phyloP scores from a whole-genome alignment of 2,113 vertebrate genomes.

The Crotalus tigris region DNA sequence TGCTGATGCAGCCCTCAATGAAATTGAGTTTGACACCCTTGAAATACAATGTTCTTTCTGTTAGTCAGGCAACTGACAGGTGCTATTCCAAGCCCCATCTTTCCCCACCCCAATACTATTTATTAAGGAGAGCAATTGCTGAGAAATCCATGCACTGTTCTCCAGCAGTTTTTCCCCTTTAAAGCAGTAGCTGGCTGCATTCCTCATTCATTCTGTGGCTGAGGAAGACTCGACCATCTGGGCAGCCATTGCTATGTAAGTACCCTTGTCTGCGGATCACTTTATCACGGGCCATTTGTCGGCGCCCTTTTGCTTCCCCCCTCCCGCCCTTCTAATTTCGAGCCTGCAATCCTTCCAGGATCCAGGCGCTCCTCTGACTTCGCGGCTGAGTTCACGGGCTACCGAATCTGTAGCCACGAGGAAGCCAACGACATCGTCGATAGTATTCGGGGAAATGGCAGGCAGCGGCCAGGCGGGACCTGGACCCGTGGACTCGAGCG shows the following conservation, averaged over 20 bases:
- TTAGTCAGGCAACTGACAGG: background rate
- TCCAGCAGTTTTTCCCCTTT: background rate
- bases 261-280: background rate
- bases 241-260: background rate
- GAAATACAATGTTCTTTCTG: background rate
- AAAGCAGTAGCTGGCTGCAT: background rate
- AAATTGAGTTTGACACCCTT: no score
- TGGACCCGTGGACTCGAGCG: background rate
- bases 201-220: background rate
- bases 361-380: background rate
- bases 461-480: background rate
- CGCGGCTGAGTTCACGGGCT: no score
- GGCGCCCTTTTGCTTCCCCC: background rate
- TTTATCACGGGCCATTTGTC: background rate
- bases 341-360: background rate
- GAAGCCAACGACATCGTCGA: background rate
- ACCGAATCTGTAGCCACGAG: background rate
- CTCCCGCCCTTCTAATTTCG: background rate
- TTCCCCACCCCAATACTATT: background rate
- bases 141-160: background rate
- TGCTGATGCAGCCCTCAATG: no score
- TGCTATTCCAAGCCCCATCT: background rate
- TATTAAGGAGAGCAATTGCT: background rate
- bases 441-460: background rate
- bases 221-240: background rate